A percentile compares a stretch with the other conserved stretches of the same genome.
phyloP scores from a whole-genome alignment of 2,797 vertebrate genomes.

The Urosaurus nigricauda region DNA sequence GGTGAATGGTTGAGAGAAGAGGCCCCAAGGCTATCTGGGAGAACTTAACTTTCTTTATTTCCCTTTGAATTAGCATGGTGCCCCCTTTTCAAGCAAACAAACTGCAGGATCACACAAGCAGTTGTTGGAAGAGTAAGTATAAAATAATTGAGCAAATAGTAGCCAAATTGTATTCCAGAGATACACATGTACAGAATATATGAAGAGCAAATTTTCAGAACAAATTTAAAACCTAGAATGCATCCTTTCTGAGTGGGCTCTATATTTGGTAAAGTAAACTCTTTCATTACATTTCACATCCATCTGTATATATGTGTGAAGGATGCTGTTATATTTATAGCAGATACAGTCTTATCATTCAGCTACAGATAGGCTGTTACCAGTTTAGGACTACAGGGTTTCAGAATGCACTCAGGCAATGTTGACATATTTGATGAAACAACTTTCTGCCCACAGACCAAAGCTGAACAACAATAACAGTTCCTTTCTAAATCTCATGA shows the following conservation, averaged over 20 bases:
- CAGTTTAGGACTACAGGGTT: constrained; percentile 55
- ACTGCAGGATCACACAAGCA: not conserved
- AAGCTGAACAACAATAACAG: constrained; percentile 45
- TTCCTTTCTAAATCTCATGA: constrained; percentile 44
- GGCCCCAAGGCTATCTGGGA: not conserved
- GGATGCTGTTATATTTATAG: constrained; percentile 67
- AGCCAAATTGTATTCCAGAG: not conserved
- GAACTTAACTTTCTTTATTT: not conserved
- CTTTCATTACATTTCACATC: constrained; percentile 57
- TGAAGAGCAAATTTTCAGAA: constrained; percentile 49
- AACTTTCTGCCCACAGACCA: constrained; percentile 57
- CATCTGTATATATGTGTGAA: constrained; percentile 55
- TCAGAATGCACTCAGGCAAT: constrained; percentile 57
- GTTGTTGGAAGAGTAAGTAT: constrained; percentile 35
- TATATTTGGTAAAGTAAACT: constrained; percentile 62
- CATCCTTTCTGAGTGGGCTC: constrained; percentile 55
- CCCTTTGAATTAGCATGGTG: not conserved
- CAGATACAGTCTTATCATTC: constrained; percentile 65
- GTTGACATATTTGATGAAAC: constrained; percentile 56
- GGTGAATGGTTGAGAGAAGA: not conserved
- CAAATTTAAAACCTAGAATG: constrained; percentile 48
- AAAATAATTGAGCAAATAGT: constrained; percentile 13
- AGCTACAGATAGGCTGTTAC: constrained; percentile 64
- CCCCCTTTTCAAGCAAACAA: not conserved
- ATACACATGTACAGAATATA: constrained; percentile 22